These are phyloP conservation scores for Halictus ligatus DNA, from an alignment of 2,888 invertebrate genomes.

Conservation along the genomic window DNA sequence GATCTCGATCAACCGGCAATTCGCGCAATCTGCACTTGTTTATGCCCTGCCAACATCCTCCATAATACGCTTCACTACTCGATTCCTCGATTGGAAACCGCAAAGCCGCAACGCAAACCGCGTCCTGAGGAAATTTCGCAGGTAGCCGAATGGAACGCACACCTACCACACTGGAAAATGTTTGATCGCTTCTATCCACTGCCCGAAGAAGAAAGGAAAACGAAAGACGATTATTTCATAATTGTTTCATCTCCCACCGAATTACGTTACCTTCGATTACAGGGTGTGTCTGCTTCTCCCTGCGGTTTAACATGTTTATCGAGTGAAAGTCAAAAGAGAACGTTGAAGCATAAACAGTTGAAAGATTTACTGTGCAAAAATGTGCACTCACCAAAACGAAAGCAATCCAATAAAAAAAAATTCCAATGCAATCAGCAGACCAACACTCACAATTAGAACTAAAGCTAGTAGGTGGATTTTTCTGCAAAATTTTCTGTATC, in stretches of 20 bases:
- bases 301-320: not conserved
- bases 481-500: no score
- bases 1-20: slow-evolving; percentile 11
- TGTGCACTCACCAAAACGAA: not conserved
- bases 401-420: not conserved
- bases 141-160: slow-evolving; percentile 42
- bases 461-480: no score
- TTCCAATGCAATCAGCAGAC: no score
- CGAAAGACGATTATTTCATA: not conserved
- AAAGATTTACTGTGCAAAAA: not conserved
- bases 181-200: not conserved
- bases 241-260: not conserved
- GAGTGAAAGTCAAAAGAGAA: not conserved
- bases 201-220: not conserved
- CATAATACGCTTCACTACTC: slow-evolving; percentile 42
- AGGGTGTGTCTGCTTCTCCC: not conserved
- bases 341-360: no score
- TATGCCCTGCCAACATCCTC: slow-evolving; percentile 2
- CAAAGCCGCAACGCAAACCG: slow-evolving; percentile 44
- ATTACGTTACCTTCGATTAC: not conserved
- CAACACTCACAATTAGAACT: no score
- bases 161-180: slow-evolving; percentile 17
- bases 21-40: slow-evolving; percentile 23
- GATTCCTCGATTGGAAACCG: slow-evolving; percentile 54
- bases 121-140: slow-evolving; percentile 43